Base-by-base conservation (phyloP, 1,140 invertebrate genomes). In the Danaus melanippus region DNA sequence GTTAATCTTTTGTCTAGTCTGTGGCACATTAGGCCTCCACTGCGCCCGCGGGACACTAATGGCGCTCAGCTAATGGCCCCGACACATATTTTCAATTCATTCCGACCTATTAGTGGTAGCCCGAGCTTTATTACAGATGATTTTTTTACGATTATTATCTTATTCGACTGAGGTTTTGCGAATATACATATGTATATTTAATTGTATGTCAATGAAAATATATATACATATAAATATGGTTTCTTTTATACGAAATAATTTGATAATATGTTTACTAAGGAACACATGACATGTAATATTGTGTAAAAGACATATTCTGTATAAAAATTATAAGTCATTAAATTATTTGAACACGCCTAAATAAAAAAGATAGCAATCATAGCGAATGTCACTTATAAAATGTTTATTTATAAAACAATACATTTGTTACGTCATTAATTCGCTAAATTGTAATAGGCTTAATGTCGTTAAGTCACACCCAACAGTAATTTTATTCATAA, bases 51-150 rank as follows among this genome's bases (percentile, higher is more conserved):
- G 75, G 71, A 76, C 61, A 44, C 67, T 76, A 76, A 76, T 77
- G 74, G 69, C 64, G 62, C 49, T 49, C 42, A 50, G 51, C 71
- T 79, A 80, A 80, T 80, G 74, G 75, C 64, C 48, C 64, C 69
- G 63, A 80, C 76, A 79, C 71, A 80, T 73, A 80, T 77, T 78
- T 76, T 73, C 74, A 79, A 79, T 79, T 78, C 74, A 68, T 76
- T 72, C 66, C 54, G 51, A 59, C 60, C 68, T 74, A 74, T 76
- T 76, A 73, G 62, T 61, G 64, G 60, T 64, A 44, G 58, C 57
- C 56, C 56, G 15, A 15, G 66, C 56, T 64, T 66, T 64, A 71
- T 69, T 60, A 58, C 53, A 61, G 56, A 63, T 69, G 61, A 67
- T 67, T 68, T 69, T 65, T 67, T 73, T 62, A 61, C 54, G 62